A percentile compares a stretch with the other conserved stretches of the same genome.
phyloP scores from a whole-genome alignment of 2,113 vertebrate genomes.

The Actinemys pallida region DNA sequence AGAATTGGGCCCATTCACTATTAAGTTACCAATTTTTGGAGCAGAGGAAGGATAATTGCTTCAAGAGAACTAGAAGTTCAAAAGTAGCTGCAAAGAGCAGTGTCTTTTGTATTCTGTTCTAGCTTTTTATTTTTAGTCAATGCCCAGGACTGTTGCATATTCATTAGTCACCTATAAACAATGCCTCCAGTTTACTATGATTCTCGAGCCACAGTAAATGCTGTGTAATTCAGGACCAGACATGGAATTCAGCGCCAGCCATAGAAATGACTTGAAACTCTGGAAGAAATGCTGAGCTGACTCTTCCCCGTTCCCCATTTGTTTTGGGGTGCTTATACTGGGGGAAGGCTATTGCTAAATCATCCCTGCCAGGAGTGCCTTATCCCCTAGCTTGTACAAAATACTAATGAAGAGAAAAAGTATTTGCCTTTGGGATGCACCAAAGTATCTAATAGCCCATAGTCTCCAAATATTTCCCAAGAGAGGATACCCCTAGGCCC shows the following conservation, averaged over 20 bases:
- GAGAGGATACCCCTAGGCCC: neutral
- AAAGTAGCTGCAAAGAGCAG: neutral
- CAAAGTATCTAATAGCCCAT: neutral
- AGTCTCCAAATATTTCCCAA: neutral
- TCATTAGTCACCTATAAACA: neutral
- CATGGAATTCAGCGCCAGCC: neutral
- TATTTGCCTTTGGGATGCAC: conserved; percentile 34
- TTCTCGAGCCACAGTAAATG: neutral
- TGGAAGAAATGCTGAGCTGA: neutral
- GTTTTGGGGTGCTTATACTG: neutral
- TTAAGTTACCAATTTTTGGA: neutral
- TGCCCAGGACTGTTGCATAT: neutral
- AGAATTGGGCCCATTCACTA: neutral
- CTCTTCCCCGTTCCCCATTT: neutral
- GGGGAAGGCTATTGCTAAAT: conserved; percentile 17
- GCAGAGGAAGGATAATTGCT: neutral
- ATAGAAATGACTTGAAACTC: neutral
- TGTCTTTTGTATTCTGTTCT: accelerated
- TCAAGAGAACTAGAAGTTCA: neutral
- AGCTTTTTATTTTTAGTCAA: accelerated
- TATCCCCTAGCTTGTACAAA: conserved; percentile 27
- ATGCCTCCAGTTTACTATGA: neutral
- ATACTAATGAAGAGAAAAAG: conserved; percentile 22
- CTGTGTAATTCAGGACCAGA: neutral
- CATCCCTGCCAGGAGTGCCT: accelerated